Conservation (phyloP, 2,888 invertebrate genomes). For the Eupithecia centaureata region DNA sequence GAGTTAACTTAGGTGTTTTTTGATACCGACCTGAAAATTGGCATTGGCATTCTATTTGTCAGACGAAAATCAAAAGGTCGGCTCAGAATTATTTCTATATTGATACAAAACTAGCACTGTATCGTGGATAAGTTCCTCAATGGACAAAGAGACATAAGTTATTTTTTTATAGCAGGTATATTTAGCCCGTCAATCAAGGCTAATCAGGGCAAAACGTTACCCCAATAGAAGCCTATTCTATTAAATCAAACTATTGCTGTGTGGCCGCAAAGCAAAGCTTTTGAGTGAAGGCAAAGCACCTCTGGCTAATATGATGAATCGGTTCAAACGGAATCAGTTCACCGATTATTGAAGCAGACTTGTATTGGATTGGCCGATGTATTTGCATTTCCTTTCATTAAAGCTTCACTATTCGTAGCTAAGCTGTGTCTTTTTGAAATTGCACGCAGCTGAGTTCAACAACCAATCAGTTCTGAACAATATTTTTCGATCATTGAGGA, state of each 20-base stretch:
- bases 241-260: not conserved
- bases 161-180: too few species aligned
- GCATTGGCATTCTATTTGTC: not conserved
- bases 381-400: not conserved
- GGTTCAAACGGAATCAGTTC: not conserved
- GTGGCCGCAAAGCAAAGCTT: not conserved
- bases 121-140: too few species aligned
- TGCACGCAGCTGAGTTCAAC: not conserved
- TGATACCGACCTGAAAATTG: not conserved
- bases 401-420: not conserved
- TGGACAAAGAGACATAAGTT: too few species aligned
- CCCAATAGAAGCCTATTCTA: not conserved
- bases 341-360: not conserved
- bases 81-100: too few species aligned
- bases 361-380: not conserved
- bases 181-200: too few species aligned
- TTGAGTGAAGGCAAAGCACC: not conserved
- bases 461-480: too few species aligned
- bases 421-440: not conserved
- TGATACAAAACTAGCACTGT: too few species aligned
- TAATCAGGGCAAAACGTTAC: not conserved
- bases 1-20: not conserved
- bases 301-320: not conserved
- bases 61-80: too few species aligned
- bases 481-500: too few species aligned